Conservation (phyloP, 2,797 vertebrate genomes). For the Anas georgica region DNA sequence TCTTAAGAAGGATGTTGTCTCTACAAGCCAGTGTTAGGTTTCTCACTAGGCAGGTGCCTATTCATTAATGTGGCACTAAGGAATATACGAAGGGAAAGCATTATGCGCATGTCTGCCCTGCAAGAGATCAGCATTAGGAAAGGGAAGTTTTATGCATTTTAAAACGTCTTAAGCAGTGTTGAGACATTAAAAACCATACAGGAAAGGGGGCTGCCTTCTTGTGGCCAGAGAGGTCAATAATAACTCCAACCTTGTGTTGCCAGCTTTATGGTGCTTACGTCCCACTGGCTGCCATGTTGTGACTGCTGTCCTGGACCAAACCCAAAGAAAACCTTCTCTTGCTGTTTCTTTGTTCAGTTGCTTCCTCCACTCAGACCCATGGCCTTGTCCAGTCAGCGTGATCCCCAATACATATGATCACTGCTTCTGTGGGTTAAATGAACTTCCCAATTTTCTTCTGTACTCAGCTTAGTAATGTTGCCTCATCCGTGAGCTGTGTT, state of each 20-base stretch:
- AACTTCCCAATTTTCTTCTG: slow-evolving; percentile 25
- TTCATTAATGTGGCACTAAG: neutral
- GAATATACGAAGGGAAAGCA: neutral
- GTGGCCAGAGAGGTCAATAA: neutral
- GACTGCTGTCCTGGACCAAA: slow-evolving; percentile 17
- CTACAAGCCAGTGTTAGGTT: neutral
- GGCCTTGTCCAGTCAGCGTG: neutral
- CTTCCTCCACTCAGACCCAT: neutral
- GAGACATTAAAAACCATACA: neutral
- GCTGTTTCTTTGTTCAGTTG: slow-evolving; percentile 2
- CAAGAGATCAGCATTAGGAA: neutral
- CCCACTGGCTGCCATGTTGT: slow-evolving; percentile 19
- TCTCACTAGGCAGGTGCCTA: fast-evolving
- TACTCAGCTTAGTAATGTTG: neutral
- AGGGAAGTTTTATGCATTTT: neutral
- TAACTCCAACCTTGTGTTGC: neutral
- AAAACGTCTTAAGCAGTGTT: neutral
- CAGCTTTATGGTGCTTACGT: neutral
- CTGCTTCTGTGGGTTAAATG: slow-evolving; percentile 41
- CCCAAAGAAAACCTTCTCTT: slow-evolving; percentile 36
- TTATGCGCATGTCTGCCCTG: neutral
- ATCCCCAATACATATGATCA: neutral
- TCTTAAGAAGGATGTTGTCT: neutral
- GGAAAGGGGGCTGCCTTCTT: neutral
- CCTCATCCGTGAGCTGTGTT: neutral